phyloP scores from a whole-genome alignment of 2,888 invertebrate species.

The Temnothorax ravouxi region DNA sequence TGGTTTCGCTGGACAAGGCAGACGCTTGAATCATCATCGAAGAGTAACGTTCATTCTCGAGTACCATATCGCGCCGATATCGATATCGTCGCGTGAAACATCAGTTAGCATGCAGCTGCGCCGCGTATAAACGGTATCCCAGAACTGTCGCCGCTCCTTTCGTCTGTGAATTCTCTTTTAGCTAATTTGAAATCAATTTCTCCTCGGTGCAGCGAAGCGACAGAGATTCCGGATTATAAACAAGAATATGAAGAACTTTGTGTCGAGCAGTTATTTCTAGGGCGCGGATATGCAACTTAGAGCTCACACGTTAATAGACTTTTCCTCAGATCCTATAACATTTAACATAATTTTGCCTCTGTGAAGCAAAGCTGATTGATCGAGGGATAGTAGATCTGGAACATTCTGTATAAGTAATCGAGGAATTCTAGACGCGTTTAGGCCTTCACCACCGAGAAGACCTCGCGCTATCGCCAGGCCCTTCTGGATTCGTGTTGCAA shows the following conservation, averaged over 20 bases:
- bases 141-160: conserved; percentile 26
- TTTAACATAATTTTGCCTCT: conserved; percentile 3
- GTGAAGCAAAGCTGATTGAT: background rate
- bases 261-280: background rate
- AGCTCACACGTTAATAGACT: background rate
- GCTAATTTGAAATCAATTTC: background rate
- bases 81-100: conserved; percentile 55
- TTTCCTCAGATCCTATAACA: background rate
- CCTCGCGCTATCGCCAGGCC: conserved; percentile 53
- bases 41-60: conserved; percentile 60
- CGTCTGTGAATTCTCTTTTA: background rate
- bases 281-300: background rate
- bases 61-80: conserved; percentile 33
- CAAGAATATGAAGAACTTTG: background rate
- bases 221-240: background rate
- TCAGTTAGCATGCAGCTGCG: conserved; percentile 58
- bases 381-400: background rate
- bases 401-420: background rate
- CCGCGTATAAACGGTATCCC: background rate
- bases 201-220: background rate
- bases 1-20: conserved; percentile 7
- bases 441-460: conserved; percentile 60
- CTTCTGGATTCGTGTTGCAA: conserved; percentile 47
- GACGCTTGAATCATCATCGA: conserved; percentile 59
- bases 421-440: conserved; percentile 66